Conservation (phyloP, 2,797 vertebrate species). For the Eidolon dupreanum region DNA sequence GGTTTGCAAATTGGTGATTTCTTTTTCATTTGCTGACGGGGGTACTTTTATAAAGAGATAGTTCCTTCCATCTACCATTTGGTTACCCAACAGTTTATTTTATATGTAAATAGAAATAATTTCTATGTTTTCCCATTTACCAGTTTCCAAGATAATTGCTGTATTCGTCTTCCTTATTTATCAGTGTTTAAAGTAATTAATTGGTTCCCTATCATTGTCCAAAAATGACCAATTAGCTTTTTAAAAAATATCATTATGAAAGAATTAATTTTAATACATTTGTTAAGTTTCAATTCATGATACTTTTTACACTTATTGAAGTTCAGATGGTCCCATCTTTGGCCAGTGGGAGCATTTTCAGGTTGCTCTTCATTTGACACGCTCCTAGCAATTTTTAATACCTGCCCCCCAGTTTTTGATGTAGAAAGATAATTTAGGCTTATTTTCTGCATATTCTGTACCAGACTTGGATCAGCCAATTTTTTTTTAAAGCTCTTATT, state of each 20-base stretch:
- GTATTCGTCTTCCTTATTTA: not conserved
- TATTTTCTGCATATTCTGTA: not conserved
- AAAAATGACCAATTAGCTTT: not conserved
- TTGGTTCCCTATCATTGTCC: not conserved
- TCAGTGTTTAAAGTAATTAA: not conserved
- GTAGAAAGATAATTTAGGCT: not conserved
- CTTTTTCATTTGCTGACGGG: not conserved
- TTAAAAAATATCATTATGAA: not conserved
- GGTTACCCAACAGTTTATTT: not conserved
- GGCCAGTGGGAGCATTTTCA: not conserved
- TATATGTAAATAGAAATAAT: not conserved
- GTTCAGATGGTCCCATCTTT: not conserved
- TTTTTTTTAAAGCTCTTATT: not conserved
- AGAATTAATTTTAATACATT: not conserved
- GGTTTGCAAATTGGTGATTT: not conserved
- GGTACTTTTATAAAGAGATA: not conserved
- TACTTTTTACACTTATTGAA: not conserved
- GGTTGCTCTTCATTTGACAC: not conserved
- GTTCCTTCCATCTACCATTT: not conserved
- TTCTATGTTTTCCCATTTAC: not conserved
- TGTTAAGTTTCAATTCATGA: not conserved
- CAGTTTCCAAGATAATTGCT: not conserved
- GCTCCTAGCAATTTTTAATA: not conserved
- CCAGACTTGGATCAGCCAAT: not conserved
- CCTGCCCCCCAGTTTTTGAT: not conserved